Evolutionary conservation across 2,113 vertebrate species (phyloP).

Genomic region (Corythaixoides concolor): DNA sequence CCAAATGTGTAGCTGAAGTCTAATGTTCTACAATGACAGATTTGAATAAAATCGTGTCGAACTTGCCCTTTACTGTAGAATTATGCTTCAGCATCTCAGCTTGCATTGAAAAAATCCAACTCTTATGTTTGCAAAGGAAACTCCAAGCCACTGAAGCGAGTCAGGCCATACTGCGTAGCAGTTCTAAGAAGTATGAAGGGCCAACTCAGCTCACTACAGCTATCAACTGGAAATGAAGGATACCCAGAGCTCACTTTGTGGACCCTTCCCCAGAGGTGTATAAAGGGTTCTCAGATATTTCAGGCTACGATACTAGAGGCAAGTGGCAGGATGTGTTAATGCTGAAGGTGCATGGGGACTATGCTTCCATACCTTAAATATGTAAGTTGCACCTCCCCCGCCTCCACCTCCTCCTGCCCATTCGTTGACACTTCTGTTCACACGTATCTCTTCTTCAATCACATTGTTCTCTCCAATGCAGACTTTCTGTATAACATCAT

Average conservation of each 20-base stretch:
- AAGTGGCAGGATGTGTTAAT: neutral
- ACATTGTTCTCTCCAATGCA: constrained; percentile 90
- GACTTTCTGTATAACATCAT: constrained; percentile 83
- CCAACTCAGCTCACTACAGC: neutral
- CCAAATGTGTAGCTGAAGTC: neutral
- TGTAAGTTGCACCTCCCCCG: constrained; percentile 92
- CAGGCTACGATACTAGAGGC: neutral
- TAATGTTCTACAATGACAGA: neutral
- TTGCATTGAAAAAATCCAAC: neutral
- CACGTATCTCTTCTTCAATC: constrained; percentile 86
- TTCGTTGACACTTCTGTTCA: constrained; percentile 80
- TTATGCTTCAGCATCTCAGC: neutral
- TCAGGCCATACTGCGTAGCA: neutral
- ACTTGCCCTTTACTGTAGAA: neutral
- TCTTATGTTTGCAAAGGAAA: neutral
- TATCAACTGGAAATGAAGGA: neutral
- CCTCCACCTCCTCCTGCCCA: constrained; percentile 94
- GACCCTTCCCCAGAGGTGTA: neutral
- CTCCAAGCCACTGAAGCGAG: neutral
- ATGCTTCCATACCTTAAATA: constrained; percentile 88
- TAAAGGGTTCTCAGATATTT: neutral
- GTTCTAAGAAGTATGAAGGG: neutral
- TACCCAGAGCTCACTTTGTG: neutral
- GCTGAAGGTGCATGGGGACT: neutral
- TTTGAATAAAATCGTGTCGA: neutral